Percentiles rank a stretch among this genome's conserved stretches.
Evolutionary conservation across 2,888 invertebrate species (phyloP).

Genomic region (Oscheius sp.): DNA sequence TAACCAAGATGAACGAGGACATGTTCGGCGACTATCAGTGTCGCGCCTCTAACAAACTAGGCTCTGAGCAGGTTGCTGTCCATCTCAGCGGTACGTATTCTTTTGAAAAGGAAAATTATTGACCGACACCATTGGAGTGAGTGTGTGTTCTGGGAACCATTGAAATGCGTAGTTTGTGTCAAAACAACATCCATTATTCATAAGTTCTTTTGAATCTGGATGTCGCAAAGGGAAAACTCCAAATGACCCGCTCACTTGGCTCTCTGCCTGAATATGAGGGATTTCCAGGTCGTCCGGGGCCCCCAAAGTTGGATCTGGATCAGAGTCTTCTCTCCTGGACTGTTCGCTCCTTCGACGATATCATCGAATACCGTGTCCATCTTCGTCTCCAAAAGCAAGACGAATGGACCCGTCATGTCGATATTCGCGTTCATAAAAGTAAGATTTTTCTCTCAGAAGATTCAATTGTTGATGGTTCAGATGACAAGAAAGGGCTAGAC

Average conservation of each 20-base stretch:
- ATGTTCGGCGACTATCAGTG: constrained; percentile 61
- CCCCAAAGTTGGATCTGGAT: constrained; percentile 49
- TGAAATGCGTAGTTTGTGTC: constrained; percentile 24
- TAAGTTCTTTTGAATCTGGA: constrained; percentile 15
- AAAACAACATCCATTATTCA: constrained; percentile 34
- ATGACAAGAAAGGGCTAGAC: constrained; percentile 50
- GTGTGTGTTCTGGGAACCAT: constrained; percentile 10
- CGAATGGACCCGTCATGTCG: constrained; percentile 28
- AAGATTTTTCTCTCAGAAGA: neutral
- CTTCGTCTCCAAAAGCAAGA: constrained; percentile 35
- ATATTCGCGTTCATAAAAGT: constrained; percentile 31
- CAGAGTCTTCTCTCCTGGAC: constrained; percentile 49
- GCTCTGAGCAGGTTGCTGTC: constrained; percentile 48
- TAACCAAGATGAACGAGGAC: constrained; percentile 48
- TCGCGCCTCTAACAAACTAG: constrained; percentile 56
- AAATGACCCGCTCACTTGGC: neutral
- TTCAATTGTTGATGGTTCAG: constrained; percentile 16
- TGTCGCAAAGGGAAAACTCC: constrained; percentile 3
- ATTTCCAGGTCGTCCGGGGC: constrained; percentile 54
- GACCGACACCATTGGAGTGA: neutral
- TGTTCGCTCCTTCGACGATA: constrained; percentile 40
- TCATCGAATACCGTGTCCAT: constrained; percentile 32
- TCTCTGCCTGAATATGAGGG: neutral
- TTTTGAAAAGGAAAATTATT: too few species aligned
- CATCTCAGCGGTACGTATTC: constrained; percentile 53